Evolutionary conservation across 2,888 invertebrate genomes (phyloP).

Genomic region (Hypsopygia costalis): DNA sequence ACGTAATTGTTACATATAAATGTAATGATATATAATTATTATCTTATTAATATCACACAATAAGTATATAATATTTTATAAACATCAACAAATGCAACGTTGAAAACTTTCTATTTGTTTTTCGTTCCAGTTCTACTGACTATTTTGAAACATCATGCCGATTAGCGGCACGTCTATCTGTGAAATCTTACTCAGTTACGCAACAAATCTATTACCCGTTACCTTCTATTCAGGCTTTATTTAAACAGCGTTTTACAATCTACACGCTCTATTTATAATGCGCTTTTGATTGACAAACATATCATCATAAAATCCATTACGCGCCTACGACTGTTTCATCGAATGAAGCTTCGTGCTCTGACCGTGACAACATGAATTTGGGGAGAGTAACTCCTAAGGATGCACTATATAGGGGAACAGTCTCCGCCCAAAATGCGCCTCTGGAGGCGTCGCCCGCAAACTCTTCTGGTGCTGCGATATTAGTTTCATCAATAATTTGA

Average conservation of each 20-base stretch:
- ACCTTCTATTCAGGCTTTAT: constrained; percentile 54
- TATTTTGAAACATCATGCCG: constrained; percentile 35
- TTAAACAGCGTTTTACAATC: constrained; percentile 54
- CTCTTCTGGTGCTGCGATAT: constrained; percentile 70
- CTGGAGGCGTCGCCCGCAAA: constrained; percentile 78
- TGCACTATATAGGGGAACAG: constrained; percentile 83
- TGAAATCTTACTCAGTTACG: constrained; percentile 65
- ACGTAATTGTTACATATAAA: constrained; percentile 16
- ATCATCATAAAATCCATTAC: constrained; percentile 47
- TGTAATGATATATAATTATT: constrained; percentile 7
- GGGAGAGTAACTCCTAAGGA: constrained; percentile 83
- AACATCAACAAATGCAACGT: constrained; percentile 27
- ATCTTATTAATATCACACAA: constrained; percentile 15
- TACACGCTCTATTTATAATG: constrained; percentile 70
- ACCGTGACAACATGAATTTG: constrained; percentile 84
- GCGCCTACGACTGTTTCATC: constrained; percentile 77
- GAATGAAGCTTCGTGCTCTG: constrained; percentile 84
- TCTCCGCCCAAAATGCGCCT: constrained; percentile 84
- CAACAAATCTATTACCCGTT: constrained; percentile 54
- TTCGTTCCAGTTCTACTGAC: constrained; percentile 25
- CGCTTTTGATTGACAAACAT: constrained; percentile 52
- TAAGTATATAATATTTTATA: constrained; percentile 15
- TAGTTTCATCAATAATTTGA: constrained; percentile 51
- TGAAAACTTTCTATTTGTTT: constrained; percentile 23
- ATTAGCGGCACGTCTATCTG: constrained; percentile 39